phyloP scores from a whole-genome alignment of 2,113 vertebrate genomes.

The Hymenochirus boettgeri region DNA sequence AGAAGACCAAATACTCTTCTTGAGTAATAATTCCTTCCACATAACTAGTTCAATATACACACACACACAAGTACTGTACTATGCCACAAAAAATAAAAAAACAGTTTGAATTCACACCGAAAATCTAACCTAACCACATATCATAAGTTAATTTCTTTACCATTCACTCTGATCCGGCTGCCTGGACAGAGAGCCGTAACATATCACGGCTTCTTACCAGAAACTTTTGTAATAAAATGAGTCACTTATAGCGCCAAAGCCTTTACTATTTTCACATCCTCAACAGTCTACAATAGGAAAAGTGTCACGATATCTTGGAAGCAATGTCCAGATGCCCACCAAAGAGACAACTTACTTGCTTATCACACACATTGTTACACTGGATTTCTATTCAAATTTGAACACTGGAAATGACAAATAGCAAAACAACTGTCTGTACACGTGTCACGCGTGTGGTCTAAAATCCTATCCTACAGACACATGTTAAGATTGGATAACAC shows the following conservation, averaged over 20 bases:
- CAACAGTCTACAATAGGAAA: background rate
- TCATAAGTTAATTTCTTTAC: background rate
- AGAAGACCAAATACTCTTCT: constrained; percentile 18
- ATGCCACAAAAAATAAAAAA: background rate
- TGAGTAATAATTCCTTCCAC: background rate
- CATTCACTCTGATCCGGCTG: background rate
- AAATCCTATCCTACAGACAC: no score
- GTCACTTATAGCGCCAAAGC: background rate
- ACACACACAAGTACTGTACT: background rate
- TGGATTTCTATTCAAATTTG: background rate
- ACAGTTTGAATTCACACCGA: background rate
- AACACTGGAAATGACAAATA: background rate
- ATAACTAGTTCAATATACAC: background rate
- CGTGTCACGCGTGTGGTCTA: no score
- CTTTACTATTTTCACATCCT: background rate
- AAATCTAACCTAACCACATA: background rate
- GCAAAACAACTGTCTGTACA: no score
- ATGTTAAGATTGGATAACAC: no score
- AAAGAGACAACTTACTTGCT: background rate
- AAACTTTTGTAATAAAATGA: background rate
- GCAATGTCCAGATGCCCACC: background rate
- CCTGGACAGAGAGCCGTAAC: background rate
- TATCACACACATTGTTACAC: background rate
- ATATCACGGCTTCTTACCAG: no score
- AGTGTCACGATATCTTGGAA: background rate